phyloP scores from a whole-genome alignment of 2,888 invertebrate genomes.

The Salpingus planirostris region DNA sequence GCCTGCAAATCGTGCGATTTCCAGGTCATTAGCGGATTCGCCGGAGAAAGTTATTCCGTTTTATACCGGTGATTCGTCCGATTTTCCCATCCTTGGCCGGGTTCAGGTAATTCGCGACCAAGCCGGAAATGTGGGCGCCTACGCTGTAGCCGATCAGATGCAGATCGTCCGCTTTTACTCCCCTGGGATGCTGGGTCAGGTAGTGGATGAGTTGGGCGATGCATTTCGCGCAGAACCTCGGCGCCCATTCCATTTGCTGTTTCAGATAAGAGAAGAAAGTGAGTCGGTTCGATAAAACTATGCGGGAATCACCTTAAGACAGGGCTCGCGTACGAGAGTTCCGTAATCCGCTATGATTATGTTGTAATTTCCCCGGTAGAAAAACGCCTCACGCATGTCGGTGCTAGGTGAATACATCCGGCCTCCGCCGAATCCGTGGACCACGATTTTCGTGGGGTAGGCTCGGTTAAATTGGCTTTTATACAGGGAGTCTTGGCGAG shows the following conservation, averaged over 20 bases:
- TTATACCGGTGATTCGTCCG: conserved; percentile 75
- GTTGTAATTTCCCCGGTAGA: conserved; percentile 70
- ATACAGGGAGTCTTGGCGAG: conserved; percentile 60
- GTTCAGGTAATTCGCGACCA: conserved; percentile 70
- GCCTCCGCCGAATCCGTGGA: conserved; percentile 87
- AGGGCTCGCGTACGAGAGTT: conserved; percentile 70
- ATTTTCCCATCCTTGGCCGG: conserved; percentile 67
- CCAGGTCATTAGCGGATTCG: no score
- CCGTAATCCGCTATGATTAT: conserved; percentile 83
- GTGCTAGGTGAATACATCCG: conserved; percentile 74
- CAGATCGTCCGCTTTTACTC: conserved; percentile 62
- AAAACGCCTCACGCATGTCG: conserved; percentile 76
- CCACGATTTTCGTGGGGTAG: conserved; percentile 77
- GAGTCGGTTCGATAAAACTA: neutral
- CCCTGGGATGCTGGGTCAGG: conserved; percentile 66
- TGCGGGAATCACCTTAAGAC: conserved; percentile 48
- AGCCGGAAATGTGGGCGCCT: conserved; percentile 76
- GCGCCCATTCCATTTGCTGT: conserved; percentile 43
- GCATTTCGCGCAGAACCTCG: conserved; percentile 52
- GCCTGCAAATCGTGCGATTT: conserved; percentile 50
- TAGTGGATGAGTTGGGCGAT: conserved; percentile 75
- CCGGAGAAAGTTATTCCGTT: no score
- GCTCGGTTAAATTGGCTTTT: conserved; percentile 68
- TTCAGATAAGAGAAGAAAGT: no score
- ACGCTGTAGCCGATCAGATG: conserved; percentile 83